A percentile compares a stretch with the other conserved stretches of the same genome.
Conservation (phyloP, 2,113 vertebrate species). For the Paedocypris sp. region DNA sequence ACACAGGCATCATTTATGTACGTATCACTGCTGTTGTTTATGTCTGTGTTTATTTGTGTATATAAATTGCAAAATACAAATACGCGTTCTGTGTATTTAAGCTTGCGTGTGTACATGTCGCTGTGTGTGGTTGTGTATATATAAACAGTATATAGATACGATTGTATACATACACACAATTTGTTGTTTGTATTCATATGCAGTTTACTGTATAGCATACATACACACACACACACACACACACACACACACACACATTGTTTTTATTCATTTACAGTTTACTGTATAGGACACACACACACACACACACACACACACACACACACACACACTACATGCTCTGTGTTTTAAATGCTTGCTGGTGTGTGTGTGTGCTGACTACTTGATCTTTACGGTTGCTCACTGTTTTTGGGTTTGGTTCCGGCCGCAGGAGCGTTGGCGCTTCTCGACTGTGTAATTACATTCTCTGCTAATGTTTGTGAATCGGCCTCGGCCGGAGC, state of each 20-base stretch:
- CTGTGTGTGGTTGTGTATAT: no score
- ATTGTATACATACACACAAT: neutral
- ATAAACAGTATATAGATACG: neutral
- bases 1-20: no score
- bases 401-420: neutral
- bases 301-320: neutral
- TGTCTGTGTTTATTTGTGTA: no score
- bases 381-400: neutral
- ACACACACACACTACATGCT: neutral
- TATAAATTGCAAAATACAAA: no score
- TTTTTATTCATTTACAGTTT: neutral
- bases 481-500: slow-evolving; percentile 73
- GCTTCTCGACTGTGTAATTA: slow-evolving; percentile 64
- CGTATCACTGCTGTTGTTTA: no score
- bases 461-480: slow-evolving; percentile 86
- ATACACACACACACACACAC: neutral
- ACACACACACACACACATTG: neutral
- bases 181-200: no score
- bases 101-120: no score
- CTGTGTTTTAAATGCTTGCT: no score
- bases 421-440: neutral
- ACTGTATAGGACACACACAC: neutral
- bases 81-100: no score
- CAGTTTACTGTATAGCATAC: neutral
- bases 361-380: neutral